Conservation (phyloP, 2,888 invertebrate species). For the Spilosoma lubricipeda region DNA sequence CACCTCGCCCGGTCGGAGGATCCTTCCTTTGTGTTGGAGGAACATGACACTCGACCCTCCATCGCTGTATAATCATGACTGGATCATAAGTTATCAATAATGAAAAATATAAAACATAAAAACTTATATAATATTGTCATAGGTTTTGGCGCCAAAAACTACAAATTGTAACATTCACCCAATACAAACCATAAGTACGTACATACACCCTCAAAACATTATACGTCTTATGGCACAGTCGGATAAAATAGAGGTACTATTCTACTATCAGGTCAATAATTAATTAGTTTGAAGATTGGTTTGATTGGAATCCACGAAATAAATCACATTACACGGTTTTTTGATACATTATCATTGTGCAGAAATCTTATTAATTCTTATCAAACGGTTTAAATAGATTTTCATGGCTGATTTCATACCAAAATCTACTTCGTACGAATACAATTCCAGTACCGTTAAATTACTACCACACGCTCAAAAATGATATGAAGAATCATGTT, state of each 20-base stretch:
- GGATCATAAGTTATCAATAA: no score
- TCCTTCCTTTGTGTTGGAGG: no score
- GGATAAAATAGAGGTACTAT: neutral
- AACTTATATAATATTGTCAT: no score
- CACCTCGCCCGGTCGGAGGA: no score
- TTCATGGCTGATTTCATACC: slow-evolving; percentile 43
- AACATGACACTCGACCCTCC: no score
- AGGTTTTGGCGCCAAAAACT: neutral
- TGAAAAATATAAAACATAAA: no score
- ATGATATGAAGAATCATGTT: slow-evolving; percentile 48
- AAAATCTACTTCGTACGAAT: slow-evolving; percentile 22
- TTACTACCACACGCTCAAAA: slow-evolving; percentile 14
- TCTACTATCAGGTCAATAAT: neutral
- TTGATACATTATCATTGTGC: slow-evolving; percentile 14
- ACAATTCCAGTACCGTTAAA: slow-evolving; percentile 6
- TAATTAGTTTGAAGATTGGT: neutral
- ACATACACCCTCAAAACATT: no score
- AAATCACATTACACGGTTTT: slow-evolving; percentile 14
- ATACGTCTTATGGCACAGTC: neutral
- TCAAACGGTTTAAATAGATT: slow-evolving; percentile 48
- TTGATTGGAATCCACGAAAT: slow-evolving; percentile 14
- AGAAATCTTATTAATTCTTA: slow-evolving; percentile 43
- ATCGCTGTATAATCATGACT: no score
- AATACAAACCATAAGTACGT: no score
- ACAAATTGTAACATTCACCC: no score